Percentiles rank a stretch among this genome's conserved stretches.
These are phyloP conservation scores for Paratilapia polleni DNA, from an alignment of 2,113 vertebrate genomes.

Conservation along the genomic window DNA sequence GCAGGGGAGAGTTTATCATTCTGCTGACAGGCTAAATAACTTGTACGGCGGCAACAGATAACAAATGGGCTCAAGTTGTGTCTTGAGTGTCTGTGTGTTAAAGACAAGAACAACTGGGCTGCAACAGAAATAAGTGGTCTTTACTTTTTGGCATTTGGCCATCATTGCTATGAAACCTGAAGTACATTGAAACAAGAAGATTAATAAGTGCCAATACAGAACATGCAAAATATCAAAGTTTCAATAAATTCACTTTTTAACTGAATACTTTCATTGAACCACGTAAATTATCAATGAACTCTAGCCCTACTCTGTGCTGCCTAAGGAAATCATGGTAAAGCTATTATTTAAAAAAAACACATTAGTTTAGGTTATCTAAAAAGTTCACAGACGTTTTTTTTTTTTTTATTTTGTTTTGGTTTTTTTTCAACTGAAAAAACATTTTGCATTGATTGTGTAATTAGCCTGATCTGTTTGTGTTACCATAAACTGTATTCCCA, in stretches of 20 bases:
- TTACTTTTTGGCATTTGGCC: constrained; percentile 39
- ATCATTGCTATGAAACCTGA: constrained; percentile 22
- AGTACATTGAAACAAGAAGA: constrained; percentile 9
- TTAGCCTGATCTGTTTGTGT: background rate
- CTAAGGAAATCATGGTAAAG: background rate
- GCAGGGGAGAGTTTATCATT: constrained; percentile 78
- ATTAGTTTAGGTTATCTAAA: background rate
- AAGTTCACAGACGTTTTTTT: background rate
- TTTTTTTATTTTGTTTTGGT: background rate
- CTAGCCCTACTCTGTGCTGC: accelerated
- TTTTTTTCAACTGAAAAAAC: too few species aligned
- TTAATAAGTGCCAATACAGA: background rate
- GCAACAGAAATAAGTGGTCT: constrained; percentile 53
- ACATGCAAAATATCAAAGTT: background rate
- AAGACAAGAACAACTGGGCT: constrained; percentile 77
- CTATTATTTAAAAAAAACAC: accelerated
- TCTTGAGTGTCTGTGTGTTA: constrained; percentile 71
- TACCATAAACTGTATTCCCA: background rate
- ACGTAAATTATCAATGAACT: background rate
- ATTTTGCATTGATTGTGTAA: background rate
- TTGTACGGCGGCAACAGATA: constrained; percentile 77
- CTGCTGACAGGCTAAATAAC: constrained; percentile 82
- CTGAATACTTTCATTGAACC: background rate
- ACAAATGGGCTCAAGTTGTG: constrained; percentile 78
- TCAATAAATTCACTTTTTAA: background rate